Percentiles rank a stretch among this genome's conserved stretches.
phyloP scores from a whole-genome alignment of 2,888 invertebrate genomes.

The Argyra leucocephala region DNA sequence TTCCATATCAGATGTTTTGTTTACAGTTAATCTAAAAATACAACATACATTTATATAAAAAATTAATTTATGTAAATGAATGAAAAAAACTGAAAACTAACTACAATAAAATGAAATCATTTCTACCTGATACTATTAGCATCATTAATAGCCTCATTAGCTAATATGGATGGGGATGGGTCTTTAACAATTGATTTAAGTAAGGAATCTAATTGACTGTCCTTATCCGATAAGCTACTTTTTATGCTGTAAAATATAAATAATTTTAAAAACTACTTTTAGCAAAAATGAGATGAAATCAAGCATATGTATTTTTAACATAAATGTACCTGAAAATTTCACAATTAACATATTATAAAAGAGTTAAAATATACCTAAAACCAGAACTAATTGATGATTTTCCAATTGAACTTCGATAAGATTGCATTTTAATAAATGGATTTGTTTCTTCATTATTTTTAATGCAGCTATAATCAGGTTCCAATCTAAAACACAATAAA shows the following conservation, averaged over 20 bases:
- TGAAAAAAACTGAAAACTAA: constrained; percentile 14
- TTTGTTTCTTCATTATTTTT: constrained; percentile 39
- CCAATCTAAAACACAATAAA: constrained; percentile 37
- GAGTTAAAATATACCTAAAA: constrained; percentile 35
- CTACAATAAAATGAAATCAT: constrained; percentile 22
- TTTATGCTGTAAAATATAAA: constrained; percentile 36
- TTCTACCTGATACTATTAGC: constrained; percentile 46
- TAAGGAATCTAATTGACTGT: constrained; percentile 59
- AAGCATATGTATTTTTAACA: too few relatives aligned
- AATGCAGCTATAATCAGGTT: constrained; percentile 30
- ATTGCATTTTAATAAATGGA: constrained; percentile 36
- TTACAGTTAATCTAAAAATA: constrained; percentile 42
- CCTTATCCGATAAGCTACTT: constrained; percentile 48
- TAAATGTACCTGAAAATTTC: not conserved
- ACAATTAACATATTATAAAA: constrained; percentile 1
- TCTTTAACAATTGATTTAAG: constrained; percentile 68
- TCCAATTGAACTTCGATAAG: constrained; percentile 43
- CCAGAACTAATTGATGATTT: constrained; percentile 44
- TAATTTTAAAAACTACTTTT: not conserved
- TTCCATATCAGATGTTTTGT: constrained; percentile 44
- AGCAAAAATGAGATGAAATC: not conserved
- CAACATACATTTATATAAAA: not conserved
- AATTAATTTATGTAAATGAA: not conserved
- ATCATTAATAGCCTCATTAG: constrained; percentile 51
- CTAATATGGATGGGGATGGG: constrained; percentile 49